A percentile compares a stretch with the other conserved stretches of the same genome.
Conservation (phyloP, 1,140 invertebrate genomes). For the Heliothis subflexa region DNA sequence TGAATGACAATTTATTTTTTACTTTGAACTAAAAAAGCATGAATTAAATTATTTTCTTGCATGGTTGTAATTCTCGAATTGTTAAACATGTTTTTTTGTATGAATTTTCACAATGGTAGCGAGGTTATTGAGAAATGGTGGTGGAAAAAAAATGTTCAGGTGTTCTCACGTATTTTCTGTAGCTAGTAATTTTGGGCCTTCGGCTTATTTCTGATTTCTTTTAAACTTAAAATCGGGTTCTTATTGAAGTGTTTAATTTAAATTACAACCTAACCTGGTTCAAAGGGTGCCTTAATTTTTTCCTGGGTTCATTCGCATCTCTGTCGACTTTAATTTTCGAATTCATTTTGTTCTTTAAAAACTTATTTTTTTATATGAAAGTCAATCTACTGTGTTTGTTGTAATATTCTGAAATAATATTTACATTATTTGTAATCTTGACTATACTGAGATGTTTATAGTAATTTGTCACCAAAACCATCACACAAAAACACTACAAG, state of each 20-base stretch:
- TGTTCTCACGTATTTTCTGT: constrained; percentile 16
- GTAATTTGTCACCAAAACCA: too few species aligned
- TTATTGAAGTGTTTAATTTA: background rate
- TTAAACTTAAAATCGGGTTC: background rate
- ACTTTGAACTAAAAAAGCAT: constrained; percentile 20
- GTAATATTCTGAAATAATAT: too few species aligned
- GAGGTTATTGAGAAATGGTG: background rate
- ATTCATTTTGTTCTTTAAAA: too few species aligned
- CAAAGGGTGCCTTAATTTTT: background rate
- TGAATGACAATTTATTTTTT: background rate
- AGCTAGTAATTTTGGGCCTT: constrained; percentile 22
- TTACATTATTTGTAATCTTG: too few species aligned
- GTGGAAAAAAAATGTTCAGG: background rate
- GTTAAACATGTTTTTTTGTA: background rate
- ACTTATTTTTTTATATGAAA: too few species aligned
- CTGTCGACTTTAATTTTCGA: background rate
- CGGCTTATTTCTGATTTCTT: constrained; percentile 3
- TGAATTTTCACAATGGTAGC: background rate
- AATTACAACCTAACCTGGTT: background rate
- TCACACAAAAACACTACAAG: too few species aligned
- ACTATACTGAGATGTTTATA: too few species aligned
- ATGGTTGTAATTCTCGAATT: constrained; percentile 4
- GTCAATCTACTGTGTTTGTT: too few species aligned
- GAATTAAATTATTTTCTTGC: constrained; percentile 7
- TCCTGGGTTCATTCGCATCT: background rate